Base-by-base conservation (phyloP, 53 echinoderm and acorn worm genomes). In the Antedon mediterranea region DNA sequence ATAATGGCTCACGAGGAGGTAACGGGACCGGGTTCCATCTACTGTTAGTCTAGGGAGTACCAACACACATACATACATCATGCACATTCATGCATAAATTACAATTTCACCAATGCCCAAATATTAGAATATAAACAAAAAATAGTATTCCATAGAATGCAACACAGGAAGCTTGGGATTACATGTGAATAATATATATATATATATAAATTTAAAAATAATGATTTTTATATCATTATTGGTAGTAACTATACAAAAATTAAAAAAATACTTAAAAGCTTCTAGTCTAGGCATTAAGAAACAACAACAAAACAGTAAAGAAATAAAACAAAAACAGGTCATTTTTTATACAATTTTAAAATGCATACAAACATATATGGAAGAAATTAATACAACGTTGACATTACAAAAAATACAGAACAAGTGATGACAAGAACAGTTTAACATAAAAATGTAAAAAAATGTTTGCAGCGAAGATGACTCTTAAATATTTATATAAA, bases 41-140 rank as follows among this genome's bases (percentile, higher is more conserved):
- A 57, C 57, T 57, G 57, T 57, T 57, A 57, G 57, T 57, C 57
- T 57, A 57, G 57, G 57, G 57, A 57, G 57, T 57, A 57, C 57
- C 14, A 57, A 57, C 57, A 57, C 57, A 57, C 57, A 57, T 57
- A 57, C 57, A 57, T 13, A 57, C 57, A 57, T 57, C 57, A 57
- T 57, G 57, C 57, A 23, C 57, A 18, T 57, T 23, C 57, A 57
- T 57, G 57, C 57, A 57, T 57, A 57, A 57, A 57, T 57, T 11
- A 57, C 9, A 57, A 57, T 57, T 1, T 57, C 57, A 57, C 57
- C 57, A 57, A 57, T 57, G 57, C 57, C 57, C 57, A 57, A 8
- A 57, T 57, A 57, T 57, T 57, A 57, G 57, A 57, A 57, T 23
- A n/a, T n/a, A n/a, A 11, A 57, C 11, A 57, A 57, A 57, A 57